Evolutionary conservation across 2,888 invertebrate genomes (phyloP), one percentile per base, ranked within the genome.

Genomic region (Cyaniris semiargus): DNA sequence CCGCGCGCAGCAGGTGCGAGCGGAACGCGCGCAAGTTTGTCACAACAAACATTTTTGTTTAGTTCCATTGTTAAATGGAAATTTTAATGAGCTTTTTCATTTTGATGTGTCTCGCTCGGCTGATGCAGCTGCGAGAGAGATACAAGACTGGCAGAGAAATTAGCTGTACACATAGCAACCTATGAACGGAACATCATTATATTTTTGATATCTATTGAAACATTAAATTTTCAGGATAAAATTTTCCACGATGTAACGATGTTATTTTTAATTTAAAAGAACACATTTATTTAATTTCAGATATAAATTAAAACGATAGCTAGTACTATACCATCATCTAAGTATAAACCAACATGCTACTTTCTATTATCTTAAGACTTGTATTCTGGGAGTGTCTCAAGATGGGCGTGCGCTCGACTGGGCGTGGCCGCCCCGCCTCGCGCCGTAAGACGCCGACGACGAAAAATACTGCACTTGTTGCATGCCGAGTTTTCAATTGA

Each of bases 71-170:
- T 92, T 88, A 88, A 86, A 88, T 90, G 90, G 89, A 90, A 92
- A 93, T 92, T 90, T 90, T 90, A 90, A 89, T 90, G 86, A 91
- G 89, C 89, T 92, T 93, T 92, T 92, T 91, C 89, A 87, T 89
- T 90, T 88, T 85, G 84, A 85, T 84, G 84, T 85, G 85, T 86
- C 88, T 89, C 86, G 85, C 87, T 89, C 87, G 80, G 75, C 78
- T 78, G 70, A 60, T 76, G 44, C 21, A 15, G 23, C 48, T 48
- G 21, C 23, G 48, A 44, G 48, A 4, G 18, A 66, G 27, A 66
- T 15, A n/a, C n/a, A n/a, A 66, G 13, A 66, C 1, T 15, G 27
- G 53, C 48, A 74, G 8, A 27, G 48, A 74, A 27, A 23, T 48
- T 15, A 70, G 4, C 13, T 5, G 4, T 13, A 15, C 13, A 72